Percentiles rank a stretch among this genome's conserved stretches.
Conservation (phyloP, 2,888 invertebrate species). For the Pyrgus malvae region DNA sequence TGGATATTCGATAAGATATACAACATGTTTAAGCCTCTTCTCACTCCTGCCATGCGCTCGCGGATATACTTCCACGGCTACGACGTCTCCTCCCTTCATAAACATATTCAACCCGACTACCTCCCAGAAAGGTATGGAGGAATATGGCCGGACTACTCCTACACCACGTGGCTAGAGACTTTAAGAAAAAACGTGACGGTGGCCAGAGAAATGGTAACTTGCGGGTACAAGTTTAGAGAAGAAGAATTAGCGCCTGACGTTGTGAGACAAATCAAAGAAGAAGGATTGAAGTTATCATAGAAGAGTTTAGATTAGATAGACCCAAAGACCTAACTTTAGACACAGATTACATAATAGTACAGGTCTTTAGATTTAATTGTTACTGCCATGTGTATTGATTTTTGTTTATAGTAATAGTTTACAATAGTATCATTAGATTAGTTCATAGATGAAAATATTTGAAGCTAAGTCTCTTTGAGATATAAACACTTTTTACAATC, state of each 20-base stretch:
- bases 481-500: too few species aligned
- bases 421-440: too few species aligned
- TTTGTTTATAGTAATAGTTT: too few species aligned
- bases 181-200: conserved; percentile 81
- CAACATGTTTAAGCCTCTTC: conserved; percentile 88
- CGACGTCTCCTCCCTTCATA: conserved; percentile 87
- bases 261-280: conserved; percentile 57
- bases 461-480: too few species aligned
- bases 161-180: conserved; percentile 87
- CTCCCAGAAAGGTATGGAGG: conserved; percentile 88
- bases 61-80: conserved; percentile 87
- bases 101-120: conserved; percentile 86
- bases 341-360: too few species aligned
- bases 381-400: background rate
- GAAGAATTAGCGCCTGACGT: conserved; percentile 63
- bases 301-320: background rate
- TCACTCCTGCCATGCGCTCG: conserved; percentile 85
- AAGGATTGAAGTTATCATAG: conserved; percentile 56
- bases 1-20: conserved; percentile 91
- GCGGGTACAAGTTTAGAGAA: conserved; percentile 83
- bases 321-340: too few species aligned
- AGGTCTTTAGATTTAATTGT: too few species aligned
- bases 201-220: conserved; percentile 82
- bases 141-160: conserved; percentile 86
- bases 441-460: too few species aligned